Base-by-base conservation (phyloP, 2,888 invertebrate genomes). In the Hypolimnas misippus region DNA sequence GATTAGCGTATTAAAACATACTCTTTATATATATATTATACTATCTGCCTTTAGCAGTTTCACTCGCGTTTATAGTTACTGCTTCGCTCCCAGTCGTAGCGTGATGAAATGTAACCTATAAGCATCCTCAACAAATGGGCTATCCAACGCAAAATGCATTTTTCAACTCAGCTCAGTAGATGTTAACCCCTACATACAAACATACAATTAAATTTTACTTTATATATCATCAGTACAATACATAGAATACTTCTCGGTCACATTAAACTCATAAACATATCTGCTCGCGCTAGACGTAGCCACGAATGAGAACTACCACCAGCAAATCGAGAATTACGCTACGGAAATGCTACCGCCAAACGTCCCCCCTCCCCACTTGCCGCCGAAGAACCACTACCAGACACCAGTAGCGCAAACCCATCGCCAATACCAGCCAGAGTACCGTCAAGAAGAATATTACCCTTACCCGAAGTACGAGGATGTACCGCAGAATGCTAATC, bases 311-410 rank as follows among this genome's bases (percentile, higher is more conserved):
- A 90, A 89, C 75, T 92, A 92, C 68, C 89, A 92, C 50, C 91
- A 91, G 63, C 92, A 92, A 83, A 84, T 92, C 67, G 91, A 92
- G 70, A 89, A 76, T 72, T 92, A 92, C 79, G 89, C 87, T 0
- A 84, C 85, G 0, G 92, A 92, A 75, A 91, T 92, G 92, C 76
- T 92, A 29, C 78, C 86, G n/a, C 78, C 86, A 0, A 73, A 71
- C 40, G 77, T 82, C 5, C 86, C 87, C 0, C 79, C 83, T 6
- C 88, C 87, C 0, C 79, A 84, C 51, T 74, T 87, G 21, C 90
- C 88, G 3, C 85, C 84, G 38, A 88, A 88, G 70, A 89, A 82
- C 70, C 88, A 91, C 66, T 88, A 91, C 74, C 88, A 88, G 57
- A 84, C 85, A 0, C 88, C 87, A 0, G 74, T 68, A 33, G 78